Evolutionary conservation across 1,140 invertebrate genomes (phyloP).

Genomic region (Diploscapter pachys): DNA sequence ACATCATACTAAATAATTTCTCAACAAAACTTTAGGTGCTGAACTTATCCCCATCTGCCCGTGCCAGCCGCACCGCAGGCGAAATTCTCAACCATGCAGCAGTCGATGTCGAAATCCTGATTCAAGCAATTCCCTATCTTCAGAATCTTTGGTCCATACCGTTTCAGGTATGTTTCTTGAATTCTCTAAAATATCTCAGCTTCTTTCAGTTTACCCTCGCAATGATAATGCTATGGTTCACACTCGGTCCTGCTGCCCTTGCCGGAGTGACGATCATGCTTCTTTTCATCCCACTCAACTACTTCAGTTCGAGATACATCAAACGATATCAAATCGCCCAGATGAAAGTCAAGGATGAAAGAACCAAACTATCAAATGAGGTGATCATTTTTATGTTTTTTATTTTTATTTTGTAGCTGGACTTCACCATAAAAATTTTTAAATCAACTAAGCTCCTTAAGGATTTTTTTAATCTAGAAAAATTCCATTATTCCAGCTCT

Average conservation of each 20-base stretch:
- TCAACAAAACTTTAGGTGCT: slow-evolving; percentile 14
- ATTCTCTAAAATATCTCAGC: neutral
- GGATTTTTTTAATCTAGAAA: neutral
- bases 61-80: slow-evolving; percentile 13
- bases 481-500: slow-evolving; percentile 6
- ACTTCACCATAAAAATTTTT: neutral
- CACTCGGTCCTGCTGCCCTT: neutral
- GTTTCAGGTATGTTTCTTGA: slow-evolving; percentile 7
- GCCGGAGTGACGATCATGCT: neutral
- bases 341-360: slow-evolving; percentile 28
- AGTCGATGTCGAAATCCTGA: slow-evolving; percentile 14
- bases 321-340: slow-evolving; percentile 2
- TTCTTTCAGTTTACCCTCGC: slow-evolving; percentile 18
- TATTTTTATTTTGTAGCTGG: neutral
- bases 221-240: slow-evolving; percentile 10
- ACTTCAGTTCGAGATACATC: too few species aligned
- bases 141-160: slow-evolving; percentile 22
- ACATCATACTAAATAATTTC: too few species aligned
- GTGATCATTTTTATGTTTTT: too few species aligned
- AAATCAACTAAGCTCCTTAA: neutral
- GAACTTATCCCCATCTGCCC: slow-evolving; percentile 1
- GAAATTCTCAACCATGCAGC: slow-evolving; percentile 20
- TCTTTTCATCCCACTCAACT: neutral
- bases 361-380: slow-evolving; percentile 26
- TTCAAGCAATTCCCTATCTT: slow-evolving; percentile 11